Conservation (phyloP, 2,113 vertebrate genomes). For the Anguilla rostrata region DNA sequence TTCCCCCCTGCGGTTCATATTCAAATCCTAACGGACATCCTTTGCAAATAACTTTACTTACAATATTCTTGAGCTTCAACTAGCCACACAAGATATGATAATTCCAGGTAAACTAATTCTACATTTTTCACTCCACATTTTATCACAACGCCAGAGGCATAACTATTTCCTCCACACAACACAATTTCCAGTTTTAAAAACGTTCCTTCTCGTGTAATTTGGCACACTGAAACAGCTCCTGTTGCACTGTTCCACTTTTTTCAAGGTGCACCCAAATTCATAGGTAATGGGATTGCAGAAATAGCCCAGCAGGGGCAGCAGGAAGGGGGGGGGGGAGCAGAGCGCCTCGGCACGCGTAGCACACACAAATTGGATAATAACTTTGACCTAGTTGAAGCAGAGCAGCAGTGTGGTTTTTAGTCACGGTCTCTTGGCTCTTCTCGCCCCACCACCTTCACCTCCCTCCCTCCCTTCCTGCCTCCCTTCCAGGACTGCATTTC, state of each 20-base stretch:
- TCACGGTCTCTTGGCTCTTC: background rate
- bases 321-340: background rate
- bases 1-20: background rate
- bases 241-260: background rate
- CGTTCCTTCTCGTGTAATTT: background rate
- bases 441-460: background rate
- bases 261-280: background rate
- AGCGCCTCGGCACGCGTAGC: conserved; percentile 11
- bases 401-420: conserved; percentile 1
- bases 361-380: conserved; percentile 12
- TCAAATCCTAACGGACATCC: background rate
- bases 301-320: background rate
- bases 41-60: background rate
- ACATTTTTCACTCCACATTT: background rate
- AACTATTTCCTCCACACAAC: background rate
- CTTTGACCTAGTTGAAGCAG: conserved; percentile 15
- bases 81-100: background rate
- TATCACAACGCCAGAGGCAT: background rate
- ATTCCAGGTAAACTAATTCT: background rate
- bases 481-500: background rate
- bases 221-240: background rate
- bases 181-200: background rate
- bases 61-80: background rate
- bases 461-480: background rate
- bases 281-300: background rate